Base-by-base conservation (phyloP, 2,888 invertebrate species). In the Monochamus alternatus region DNA sequence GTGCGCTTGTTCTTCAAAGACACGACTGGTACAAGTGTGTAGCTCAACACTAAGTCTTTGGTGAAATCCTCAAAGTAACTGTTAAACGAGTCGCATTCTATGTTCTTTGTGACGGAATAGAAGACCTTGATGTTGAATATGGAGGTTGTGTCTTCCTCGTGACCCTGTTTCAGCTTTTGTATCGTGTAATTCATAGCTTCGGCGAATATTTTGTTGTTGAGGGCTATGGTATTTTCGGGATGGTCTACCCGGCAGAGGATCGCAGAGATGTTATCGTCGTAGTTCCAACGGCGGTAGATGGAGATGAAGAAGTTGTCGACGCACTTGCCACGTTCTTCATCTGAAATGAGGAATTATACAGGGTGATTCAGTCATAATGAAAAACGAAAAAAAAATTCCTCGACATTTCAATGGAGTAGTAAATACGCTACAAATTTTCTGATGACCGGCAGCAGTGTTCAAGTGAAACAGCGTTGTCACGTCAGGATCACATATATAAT, bases 311-410 rank as follows among this genome's bases (percentile, higher is more conserved):
- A 95, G 83, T 94, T 94, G 73, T 94, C 94, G 8, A 96, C 91
- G 81, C 95, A 95, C 87, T 95, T 95, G n/a, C 96, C 96, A 64
- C 96, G 96, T 87, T 97, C 96, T 90, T 96, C 96, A 88, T 96
- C 96, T 96, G 87, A 43, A 90, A 55, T n/a, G 52, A 12, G 30
- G 12, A n/a, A 31, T 31, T 44, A 10, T 43, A 63, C 14, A 14
- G 14, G n/a, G 43, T 63, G 7, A n/a, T 22, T 22, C 22, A 22
- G 22, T 22, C 1, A 22, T 22, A 22, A 22, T 22, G 22, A 22
- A 22, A 22, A 22, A 22, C 22, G 1, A 22, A 22, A 0, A 22
- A 22, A 22, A 22, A n/a, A n/a, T n/a, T n/a, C n/a, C n/a, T n/a
- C n/a, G n/a, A n/a, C n/a, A n/a, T n/a, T n/a, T n/a, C n/a, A n/a